Evolutionary conservation across 2,113 vertebrate genomes (phyloP).

Genomic region (Podiceps cristatus): DNA sequence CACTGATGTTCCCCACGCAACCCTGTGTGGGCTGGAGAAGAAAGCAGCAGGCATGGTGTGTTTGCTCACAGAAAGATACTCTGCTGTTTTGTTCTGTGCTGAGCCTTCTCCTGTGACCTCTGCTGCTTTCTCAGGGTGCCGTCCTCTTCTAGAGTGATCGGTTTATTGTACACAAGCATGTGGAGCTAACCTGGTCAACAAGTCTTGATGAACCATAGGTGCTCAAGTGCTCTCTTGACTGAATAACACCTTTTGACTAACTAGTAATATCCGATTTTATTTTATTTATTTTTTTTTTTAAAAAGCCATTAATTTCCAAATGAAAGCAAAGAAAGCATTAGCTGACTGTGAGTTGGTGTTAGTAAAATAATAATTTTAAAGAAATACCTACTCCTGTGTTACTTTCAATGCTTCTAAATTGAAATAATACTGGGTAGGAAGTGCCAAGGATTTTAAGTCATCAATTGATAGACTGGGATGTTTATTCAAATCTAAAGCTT

Average conservation of each 20-base stretch:
- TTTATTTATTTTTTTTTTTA: not conserved
- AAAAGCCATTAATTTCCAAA: not conserved
- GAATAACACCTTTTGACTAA: not conserved
- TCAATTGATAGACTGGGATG: not conserved
- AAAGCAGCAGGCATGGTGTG: fast-evolving
- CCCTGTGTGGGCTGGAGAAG: no score
- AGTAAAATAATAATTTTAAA: not conserved
- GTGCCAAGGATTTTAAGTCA: not conserved
- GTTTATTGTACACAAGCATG: fast-evolving
- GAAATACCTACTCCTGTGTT: not conserved
- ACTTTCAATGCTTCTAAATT: not conserved
- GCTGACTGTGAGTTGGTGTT: not conserved
- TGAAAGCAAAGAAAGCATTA: not conserved
- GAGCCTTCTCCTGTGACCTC: not conserved
- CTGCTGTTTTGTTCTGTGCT: not conserved
- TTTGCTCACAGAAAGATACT: fast-evolving
- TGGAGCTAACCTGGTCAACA: not conserved
- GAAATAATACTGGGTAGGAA: not conserved
- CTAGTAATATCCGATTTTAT: not conserved
- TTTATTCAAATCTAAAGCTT: constrained; percentile 33
- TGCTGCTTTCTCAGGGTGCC: fast-evolving
- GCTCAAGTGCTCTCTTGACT: not conserved
- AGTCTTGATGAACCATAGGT: not conserved
- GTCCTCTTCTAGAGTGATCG: not conserved
- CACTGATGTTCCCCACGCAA: not conserved